Base-by-base conservation (phyloP, 2,797 vertebrate genomes). In the Anisognathus igniventris region DNA sequence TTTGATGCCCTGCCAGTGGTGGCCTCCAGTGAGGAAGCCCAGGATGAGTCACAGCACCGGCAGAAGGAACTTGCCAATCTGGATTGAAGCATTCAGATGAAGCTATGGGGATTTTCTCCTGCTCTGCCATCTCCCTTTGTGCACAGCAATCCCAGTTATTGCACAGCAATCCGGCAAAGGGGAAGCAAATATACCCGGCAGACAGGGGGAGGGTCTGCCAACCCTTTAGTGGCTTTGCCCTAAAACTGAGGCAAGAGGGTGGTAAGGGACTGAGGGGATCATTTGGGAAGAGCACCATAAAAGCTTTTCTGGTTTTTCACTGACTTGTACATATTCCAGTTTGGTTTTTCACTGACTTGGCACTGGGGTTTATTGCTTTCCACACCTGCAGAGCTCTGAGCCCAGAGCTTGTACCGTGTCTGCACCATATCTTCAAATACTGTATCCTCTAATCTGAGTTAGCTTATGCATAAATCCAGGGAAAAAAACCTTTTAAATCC, bases 1-100 rank as follows among this genome's bases (percentile, higher is more conserved):
- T 95, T 94, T 93, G 95, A 96, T 88, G 92, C 39, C 6, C 25
- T 83, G 94, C 93, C 92, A 95, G 82, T 12, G 48, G 75, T 9
- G 60, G 92, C 89, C 95, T 91, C 81, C 87, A 90, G 89, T 6
- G 3, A 95, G 93, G 84, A 97, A 97, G 56, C 35, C 50, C 2
- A 1, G 58, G 30, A 12, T 95, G 91, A 96, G 78, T 95, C 95
- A 95, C 7, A 0, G 27, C 71, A 78, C 57, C 9, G 0, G 83
- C 61, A 87, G 20, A 83, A 81, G 82, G 74, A 93, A 86, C 1
- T 88, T 35, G 61, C 71, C 81, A 14, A 33, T 88, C 87, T 80
- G 66, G 67, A 88, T 10, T 80, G 66, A 66, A 92, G 60, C 39
- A n/a, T n/a, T 58, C 22, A 17, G 22, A 47, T 5, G 1, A 64